These are phyloP conservation scores for Pecten maximus DNA, from an alignment of 2,888 invertebrate genomes.

Conservation along the genomic window DNA sequence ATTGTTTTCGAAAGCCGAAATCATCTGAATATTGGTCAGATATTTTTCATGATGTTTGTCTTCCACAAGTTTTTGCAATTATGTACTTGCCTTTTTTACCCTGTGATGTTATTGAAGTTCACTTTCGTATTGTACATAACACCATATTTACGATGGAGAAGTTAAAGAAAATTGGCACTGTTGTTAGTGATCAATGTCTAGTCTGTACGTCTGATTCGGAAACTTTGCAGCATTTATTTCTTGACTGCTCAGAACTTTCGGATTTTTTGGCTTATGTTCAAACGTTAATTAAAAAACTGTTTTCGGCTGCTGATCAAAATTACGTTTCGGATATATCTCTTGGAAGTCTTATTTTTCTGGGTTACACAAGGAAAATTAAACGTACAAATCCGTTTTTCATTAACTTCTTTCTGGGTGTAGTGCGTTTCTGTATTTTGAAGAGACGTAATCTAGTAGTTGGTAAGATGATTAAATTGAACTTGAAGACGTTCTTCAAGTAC, in stretches of 20 bases:
- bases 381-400: neutral
- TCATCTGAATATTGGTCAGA: neutral
- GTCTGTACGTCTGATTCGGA: neutral
- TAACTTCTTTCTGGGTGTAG: neutral
- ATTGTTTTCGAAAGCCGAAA: neutral
- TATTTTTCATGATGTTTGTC: too few species aligned
- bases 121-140: neutral
- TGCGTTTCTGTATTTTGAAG: neutral
- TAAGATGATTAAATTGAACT: neutral
- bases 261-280: neutral
- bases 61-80: too few species aligned
- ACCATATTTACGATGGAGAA: neutral
- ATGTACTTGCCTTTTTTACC: too few species aligned
- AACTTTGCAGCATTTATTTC: neutral
- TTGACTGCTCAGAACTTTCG: neutral
- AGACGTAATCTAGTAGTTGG: neutral
- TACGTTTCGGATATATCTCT: neutral
- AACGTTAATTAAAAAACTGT: neutral
- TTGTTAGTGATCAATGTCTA: neutral
- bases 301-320: neutral
- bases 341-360: neutral
- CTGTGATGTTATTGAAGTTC: too few species aligned
- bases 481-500: neutral
- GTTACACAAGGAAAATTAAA: neutral
- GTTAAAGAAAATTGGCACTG: neutral